These are phyloP conservation scores for Gallirallus australis DNA, from an alignment of 2,797 vertebrate genomes.

Conservation along the genomic window DNA sequence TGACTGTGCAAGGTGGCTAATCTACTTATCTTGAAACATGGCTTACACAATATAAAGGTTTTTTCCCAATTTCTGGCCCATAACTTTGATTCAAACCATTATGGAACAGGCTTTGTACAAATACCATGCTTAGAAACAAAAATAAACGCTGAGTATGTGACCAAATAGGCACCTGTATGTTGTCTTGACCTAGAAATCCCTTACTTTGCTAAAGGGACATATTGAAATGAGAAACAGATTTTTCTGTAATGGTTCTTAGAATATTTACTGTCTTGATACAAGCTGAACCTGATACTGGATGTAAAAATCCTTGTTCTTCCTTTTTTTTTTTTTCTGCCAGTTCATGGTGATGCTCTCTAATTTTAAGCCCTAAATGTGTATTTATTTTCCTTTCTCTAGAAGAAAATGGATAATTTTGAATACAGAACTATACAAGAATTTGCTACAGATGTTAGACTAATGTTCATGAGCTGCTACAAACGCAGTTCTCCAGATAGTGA, in stretches of 20 bases:
- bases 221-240: neutral
- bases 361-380: neutral
- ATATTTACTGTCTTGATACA: neutral
- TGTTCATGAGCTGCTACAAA: slow-evolving; percentile 94
- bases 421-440: slow-evolving; percentile 88
- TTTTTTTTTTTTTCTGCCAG: neutral
- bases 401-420: slow-evolving; percentile 88
- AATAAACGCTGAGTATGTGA: neutral
- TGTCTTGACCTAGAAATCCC: neutral
- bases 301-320: neutral
- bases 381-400: slow-evolving; percentile 73
- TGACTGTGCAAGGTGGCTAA: neutral
- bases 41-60: neutral
- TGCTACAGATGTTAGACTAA: slow-evolving; percentile 90
- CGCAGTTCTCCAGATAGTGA: slow-evolving; percentile 87
- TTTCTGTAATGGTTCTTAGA: neutral
- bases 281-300: neutral
- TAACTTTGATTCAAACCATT: neutral
- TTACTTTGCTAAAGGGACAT: neutral
- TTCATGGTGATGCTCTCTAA: neutral
- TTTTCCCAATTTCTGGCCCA: neutral
- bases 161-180: neutral
- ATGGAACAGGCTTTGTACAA: neutral
- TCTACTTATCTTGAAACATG: neutral
- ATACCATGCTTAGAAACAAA: neutral